phyloP scores from a whole-genome alignment of 2,888 invertebrate genomes.

The Drosophila dives region DNA sequence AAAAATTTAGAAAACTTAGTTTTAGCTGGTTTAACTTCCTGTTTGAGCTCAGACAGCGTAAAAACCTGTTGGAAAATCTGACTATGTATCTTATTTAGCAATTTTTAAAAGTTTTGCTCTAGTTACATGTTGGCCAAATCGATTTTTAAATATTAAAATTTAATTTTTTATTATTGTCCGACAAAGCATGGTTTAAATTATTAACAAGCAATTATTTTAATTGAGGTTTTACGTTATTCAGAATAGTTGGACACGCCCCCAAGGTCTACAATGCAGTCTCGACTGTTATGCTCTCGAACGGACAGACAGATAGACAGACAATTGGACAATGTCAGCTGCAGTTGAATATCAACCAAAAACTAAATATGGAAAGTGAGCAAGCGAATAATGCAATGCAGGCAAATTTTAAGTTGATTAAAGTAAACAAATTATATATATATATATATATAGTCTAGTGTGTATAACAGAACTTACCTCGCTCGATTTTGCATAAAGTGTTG shows the following conservation, averaged over 20 bases:
- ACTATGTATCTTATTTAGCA: background rate
- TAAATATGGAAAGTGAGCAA: conserved; percentile 7
- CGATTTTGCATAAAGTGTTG: conserved; percentile 97
- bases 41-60: background rate
- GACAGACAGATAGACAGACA: conserved; percentile 5
- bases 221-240: background rate
- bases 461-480: conserved; percentile 87
- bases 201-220: background rate
- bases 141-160: background rate
- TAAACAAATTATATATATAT: conserved; percentile 19
- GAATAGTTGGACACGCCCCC: background rate
- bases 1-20: background rate
- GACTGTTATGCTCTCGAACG: conserved; percentile 9
- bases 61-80: background rate
- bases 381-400: conserved; percentile 52
- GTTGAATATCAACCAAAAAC: conserved; percentile 3
- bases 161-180: background rate
- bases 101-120: background rate
- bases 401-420: conserved; percentile 24
- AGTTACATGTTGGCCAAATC: conserved; percentile 1
- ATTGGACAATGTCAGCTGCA: conserved; percentile 36
- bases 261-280: conserved; percentile 24
- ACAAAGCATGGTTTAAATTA: background rate
- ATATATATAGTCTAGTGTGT: background rate
- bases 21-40: background rate